phyloP scores from a whole-genome alignment of 2,888 invertebrate species.

The Tetranychus truncatus region DNA sequence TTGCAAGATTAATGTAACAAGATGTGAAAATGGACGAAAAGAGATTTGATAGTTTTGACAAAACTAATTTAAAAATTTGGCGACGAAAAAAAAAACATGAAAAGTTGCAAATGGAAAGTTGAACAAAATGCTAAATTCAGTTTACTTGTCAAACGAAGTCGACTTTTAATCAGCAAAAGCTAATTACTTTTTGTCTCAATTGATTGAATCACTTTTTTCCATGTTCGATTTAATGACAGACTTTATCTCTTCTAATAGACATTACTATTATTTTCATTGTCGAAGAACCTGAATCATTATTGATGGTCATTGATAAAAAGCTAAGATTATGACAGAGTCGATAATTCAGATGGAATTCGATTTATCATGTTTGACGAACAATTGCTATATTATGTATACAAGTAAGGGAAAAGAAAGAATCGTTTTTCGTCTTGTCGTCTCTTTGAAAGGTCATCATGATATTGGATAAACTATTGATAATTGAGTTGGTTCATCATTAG shows the following conservation, averaged over 20 bases:
- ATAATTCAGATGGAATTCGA: background rate
- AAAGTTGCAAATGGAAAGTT: too few species aligned
- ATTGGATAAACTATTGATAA: background rate
- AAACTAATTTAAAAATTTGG: background rate
- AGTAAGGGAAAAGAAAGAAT: background rate
- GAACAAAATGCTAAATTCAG: too few species aligned
- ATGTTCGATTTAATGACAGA: too few species aligned
- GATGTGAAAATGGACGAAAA: background rate
- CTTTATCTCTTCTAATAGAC: too few species aligned
- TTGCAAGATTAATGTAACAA: background rate
- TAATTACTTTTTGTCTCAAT: too few species aligned
- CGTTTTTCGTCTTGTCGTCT: background rate
- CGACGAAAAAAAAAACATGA: too few species aligned
- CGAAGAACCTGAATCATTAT: background rate
- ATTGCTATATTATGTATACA: background rate
- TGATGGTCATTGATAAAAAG: background rate
- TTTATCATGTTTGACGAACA: background rate
- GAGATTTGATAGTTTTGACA: background rate
- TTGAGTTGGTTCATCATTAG: slow-evolving; percentile 1
- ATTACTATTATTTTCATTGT: too few species aligned
- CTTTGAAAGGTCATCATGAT: background rate
- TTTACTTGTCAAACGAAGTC: too few species aligned
- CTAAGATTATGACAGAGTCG: background rate
- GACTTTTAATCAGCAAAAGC: too few species aligned
- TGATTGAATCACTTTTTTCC: too few species aligned